These are phyloP conservation scores for Pseudocheirus occidentalis DNA, from an alignment of 2,797 vertebrate genomes.

Conservation along the genomic window DNA sequence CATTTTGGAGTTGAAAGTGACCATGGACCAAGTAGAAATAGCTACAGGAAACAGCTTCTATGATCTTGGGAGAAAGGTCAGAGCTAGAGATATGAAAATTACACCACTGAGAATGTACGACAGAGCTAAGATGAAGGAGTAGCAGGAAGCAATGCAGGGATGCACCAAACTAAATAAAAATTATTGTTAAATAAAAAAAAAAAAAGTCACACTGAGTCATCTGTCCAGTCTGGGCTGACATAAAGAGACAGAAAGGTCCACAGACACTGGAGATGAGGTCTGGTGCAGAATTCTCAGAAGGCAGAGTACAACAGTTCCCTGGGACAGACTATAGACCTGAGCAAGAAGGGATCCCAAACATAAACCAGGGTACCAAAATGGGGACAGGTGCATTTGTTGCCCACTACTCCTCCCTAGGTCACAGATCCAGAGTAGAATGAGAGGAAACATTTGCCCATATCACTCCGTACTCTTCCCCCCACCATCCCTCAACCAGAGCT, in stretches of 20 bases:
- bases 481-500: neutral
- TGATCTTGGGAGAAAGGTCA: neutral
- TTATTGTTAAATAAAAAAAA: too few species aligned
- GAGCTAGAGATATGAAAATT: neutral
- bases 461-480: neutral
- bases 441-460: neutral
- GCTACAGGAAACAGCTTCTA: neutral
- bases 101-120: neutral
- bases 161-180: neutral
- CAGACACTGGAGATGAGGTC: too few species aligned
- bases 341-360: neutral
- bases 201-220: too few species aligned
- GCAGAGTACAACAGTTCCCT: too few species aligned
- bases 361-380: neutral
- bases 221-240: too few species aligned
- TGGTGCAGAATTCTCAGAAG: too few species aligned
- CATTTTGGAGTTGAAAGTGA: neutral
- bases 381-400: neutral
- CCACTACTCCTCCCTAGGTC: too few species aligned
- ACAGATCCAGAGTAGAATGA: neutral
- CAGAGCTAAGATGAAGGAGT: neutral
- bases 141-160: neutral
- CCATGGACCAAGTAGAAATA: neutral
- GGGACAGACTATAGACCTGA: too few species aligned
- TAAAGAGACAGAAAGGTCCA: too few species aligned